These are phyloP conservation scores for Pituophis catenifer DNA, from an alignment of 2,113 vertebrate species.

Conservation along the genomic window DNA sequence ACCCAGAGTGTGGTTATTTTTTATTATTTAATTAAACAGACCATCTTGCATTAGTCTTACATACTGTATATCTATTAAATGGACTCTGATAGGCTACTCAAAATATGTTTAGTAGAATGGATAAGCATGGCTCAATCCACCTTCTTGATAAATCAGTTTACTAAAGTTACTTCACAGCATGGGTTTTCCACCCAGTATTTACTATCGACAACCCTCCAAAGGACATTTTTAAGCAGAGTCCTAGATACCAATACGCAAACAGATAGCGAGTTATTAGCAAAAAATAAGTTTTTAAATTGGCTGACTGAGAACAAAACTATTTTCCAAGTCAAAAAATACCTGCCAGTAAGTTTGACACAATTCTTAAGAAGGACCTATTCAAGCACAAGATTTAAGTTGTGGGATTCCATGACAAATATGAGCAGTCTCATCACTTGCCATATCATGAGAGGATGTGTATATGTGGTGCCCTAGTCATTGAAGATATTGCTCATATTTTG, in stretches of 20 bases:
- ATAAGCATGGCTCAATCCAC: background rate
- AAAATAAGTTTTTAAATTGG: background rate
- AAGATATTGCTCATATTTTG: background rate
- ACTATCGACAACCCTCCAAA: background rate
- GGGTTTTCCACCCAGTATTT: no score
- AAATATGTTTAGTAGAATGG: background rate
- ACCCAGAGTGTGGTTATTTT: background rate
- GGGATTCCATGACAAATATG: background rate
- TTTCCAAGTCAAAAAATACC: background rate
- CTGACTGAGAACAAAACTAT: background rate
- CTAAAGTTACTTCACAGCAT: background rate
- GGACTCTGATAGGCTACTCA: background rate
- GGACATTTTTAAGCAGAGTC: background rate
- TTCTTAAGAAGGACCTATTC: background rate
- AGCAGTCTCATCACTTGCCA: background rate
- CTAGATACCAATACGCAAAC: background rate
- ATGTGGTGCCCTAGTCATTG: background rate
- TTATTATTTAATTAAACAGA: background rate
- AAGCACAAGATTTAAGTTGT: background rate
- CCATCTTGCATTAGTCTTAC: background rate
- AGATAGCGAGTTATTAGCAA: background rate
- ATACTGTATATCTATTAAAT: background rate
- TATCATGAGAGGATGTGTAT: background rate
- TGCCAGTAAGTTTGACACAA: background rate
- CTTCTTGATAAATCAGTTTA: background rate